Evolutionary conservation across 1,140 invertebrate species (phyloP).

Genomic region (Berghia stephanieae): DNA sequence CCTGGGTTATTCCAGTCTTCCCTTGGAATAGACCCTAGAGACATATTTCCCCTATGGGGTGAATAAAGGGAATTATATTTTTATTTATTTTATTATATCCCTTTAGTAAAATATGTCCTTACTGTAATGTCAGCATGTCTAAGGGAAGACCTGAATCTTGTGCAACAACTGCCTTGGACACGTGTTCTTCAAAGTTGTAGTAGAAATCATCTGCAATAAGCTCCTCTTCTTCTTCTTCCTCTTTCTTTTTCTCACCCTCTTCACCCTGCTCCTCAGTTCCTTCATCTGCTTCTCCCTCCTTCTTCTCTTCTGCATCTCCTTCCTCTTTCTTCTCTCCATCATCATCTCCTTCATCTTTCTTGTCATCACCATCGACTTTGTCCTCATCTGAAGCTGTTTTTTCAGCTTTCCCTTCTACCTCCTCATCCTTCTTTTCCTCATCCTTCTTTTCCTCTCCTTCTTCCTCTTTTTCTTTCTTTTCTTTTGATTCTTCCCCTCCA

Average conservation of each 20-base stretch:
- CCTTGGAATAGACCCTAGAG: too few species aligned
- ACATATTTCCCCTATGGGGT: too few species aligned
- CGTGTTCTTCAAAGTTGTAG: conserved; percentile 59
- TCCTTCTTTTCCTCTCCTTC: neutral
- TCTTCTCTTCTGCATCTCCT: neutral
- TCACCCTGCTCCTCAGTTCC: conserved; percentile 20
- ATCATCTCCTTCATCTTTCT: neutral
- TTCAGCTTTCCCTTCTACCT: conserved; percentile 5
- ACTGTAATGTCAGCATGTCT: conserved; percentile 59
- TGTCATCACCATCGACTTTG: neutral
- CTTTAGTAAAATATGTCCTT: conserved; percentile 16
- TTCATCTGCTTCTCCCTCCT: conserved; percentile 23
- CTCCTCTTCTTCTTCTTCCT: conserved; percentile 46
- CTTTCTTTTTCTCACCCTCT: neutral
- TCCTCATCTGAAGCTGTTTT: neutral
- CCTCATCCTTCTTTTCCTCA: neutral
- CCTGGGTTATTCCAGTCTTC: too few species aligned
- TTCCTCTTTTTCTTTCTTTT: neutral
- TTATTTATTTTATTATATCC: neutral
- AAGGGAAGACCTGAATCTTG: conserved; percentile 60
- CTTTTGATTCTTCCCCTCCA: neutral
- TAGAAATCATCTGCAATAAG: conserved; percentile 62
- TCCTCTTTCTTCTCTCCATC: neutral
- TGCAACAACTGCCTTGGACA: conserved; percentile 55
- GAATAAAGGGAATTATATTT: too few species aligned